phyloP scores from a whole-genome alignment of 2,888 invertebrate species.

The Andrena bicolor region DNA sequence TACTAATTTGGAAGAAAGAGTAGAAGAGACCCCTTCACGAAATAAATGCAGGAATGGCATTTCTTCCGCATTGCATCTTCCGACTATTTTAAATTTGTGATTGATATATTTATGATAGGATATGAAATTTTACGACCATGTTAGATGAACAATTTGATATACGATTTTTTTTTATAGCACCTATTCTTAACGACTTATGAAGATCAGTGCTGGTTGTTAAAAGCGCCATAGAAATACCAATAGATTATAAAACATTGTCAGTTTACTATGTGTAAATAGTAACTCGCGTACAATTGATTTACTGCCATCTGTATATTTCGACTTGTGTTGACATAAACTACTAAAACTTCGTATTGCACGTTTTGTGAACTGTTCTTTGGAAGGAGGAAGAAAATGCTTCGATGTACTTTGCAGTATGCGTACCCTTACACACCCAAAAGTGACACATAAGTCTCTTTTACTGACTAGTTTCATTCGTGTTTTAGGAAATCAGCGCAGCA shows the following conservation, averaged over 20 bases:
- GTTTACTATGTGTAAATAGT: not conserved
- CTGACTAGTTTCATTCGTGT: constrained; percentile 66
- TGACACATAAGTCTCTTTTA: constrained; percentile 8
- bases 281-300: not conserved
- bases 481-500: constrained; percentile 64
- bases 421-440: not conserved
- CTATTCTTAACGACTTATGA: too few species aligned
- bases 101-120: too few species aligned
- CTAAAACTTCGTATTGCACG: not conserved
- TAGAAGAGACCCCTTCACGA: not conserved
- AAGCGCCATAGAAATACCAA: too few species aligned
- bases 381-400: constrained; percentile 9
- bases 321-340: not conserved
- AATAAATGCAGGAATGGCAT: not conserved
- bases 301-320: not conserved
- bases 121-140: too few species aligned
- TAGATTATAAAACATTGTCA: not conserved
- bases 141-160: too few species aligned
- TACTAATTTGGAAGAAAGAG: not conserved
- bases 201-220: too few species aligned
- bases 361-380: constrained; percentile 2
- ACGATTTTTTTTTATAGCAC: too few species aligned
- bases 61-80: not conserved
- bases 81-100: not conserved
- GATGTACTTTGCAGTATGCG: not conserved